phyloP scores from a whole-genome alignment of 2,888 invertebrate genomes.

The Loripinus fragilis region DNA sequence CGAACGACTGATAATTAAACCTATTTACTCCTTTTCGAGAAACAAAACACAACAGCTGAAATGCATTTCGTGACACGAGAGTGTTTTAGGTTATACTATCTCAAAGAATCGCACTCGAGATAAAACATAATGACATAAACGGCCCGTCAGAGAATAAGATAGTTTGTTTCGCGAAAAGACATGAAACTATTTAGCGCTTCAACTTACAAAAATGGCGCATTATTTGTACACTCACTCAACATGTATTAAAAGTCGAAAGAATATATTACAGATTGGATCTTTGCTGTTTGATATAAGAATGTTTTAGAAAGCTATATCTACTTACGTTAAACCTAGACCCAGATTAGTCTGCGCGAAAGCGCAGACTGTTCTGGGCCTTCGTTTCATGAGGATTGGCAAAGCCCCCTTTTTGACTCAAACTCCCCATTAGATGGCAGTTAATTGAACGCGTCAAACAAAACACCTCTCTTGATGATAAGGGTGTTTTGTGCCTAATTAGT shows the following conservation, averaged over 20 bases:
- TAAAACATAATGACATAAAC: constrained; percentile 21
- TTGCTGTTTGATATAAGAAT: too few species aligned
- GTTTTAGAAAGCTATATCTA: too few species aligned
- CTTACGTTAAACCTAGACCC: not conserved
- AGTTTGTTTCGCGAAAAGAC: not conserved
- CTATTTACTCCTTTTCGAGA: too few species aligned
- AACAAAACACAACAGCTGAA: constrained; percentile 34
- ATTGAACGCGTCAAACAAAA: constrained; percentile 20
- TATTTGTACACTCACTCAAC: too few species aligned
- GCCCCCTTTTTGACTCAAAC: too few species aligned
- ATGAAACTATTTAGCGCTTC: not conserved
- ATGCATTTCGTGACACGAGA: constrained; percentile 26
- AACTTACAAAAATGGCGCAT: too few species aligned
- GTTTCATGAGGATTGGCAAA: too few species aligned
- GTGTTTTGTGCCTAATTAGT: constrained; percentile 1
- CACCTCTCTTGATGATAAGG: constrained; percentile 14
- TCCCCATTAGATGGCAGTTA: not conserved
- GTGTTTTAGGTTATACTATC: constrained; percentile 38
- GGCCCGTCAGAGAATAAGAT: constrained; percentile 2
- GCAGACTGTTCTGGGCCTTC: not conserved
- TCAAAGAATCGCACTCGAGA: not conserved
- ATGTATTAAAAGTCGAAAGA: too few species aligned
- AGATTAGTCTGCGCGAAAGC: not conserved
- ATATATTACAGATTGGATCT: too few species aligned
- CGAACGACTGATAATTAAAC: too few species aligned